These are phyloP conservation scores for Macroglossus sobrinus DNA, from an alignment of 2,113 vertebrate genomes.

Conservation along the genomic window DNA sequence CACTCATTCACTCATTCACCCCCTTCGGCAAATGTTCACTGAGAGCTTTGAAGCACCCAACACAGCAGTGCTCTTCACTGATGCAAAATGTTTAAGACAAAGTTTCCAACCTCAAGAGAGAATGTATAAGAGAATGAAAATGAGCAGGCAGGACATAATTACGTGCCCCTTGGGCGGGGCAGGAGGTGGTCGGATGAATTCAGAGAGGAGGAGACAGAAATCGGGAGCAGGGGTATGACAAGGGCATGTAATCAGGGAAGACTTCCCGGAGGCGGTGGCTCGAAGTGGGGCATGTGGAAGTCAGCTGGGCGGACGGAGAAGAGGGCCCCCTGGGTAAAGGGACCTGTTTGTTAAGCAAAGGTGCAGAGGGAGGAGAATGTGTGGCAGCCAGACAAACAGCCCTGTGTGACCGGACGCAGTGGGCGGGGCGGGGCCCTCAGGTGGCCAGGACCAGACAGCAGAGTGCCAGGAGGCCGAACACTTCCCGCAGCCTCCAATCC, in stretches of 20 bases:
- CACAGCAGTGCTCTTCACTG: background rate
- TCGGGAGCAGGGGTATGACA: background rate
- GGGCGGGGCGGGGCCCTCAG: background rate
- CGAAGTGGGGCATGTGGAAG: background rate
- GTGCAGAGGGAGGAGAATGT: background rate
- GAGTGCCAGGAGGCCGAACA: background rate
- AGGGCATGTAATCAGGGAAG: fast-evolving
- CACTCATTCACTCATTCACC: background rate
- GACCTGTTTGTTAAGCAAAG: background rate
- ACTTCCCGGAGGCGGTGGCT: background rate
- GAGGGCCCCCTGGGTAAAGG: background rate
- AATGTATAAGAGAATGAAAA: background rate
- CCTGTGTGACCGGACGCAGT: background rate
- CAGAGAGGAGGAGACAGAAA: background rate
- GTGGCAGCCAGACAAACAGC: background rate
- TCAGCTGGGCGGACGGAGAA: fast-evolving
- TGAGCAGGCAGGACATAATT: background rate
- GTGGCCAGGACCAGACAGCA: background rate
- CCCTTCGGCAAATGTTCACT: background rate
- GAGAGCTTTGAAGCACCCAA: background rate
- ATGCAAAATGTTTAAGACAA: background rate
- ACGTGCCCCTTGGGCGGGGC: background rate
- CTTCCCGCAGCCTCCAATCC: constrained; percentile 24
- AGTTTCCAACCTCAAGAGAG: background rate
- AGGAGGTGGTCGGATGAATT: background rate